These are phyloP conservation scores for Podarcis raffonei DNA, from an alignment of 2,113 vertebrate species.

Conservation along the genomic window DNA sequence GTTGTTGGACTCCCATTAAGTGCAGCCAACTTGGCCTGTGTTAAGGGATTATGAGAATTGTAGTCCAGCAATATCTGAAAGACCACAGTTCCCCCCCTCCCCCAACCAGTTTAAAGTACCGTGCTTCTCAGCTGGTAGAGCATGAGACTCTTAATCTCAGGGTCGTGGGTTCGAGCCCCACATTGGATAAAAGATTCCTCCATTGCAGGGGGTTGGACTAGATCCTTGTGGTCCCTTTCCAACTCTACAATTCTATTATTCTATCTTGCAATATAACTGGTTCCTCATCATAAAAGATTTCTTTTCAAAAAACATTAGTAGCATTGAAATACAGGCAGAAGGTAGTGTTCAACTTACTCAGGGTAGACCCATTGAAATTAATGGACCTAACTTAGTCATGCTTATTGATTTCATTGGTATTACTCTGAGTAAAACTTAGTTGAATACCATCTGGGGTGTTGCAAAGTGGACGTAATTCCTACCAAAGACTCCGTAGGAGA, in stretches of 20 bases:
- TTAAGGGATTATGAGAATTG: neutral
- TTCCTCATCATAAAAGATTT: neutral
- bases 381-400: too few species aligned
- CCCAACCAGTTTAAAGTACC: neutral
- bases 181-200: too few species aligned
- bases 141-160: too few species aligned
- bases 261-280: neutral
- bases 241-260: too few species aligned
- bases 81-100: neutral
- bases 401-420: too few species aligned
- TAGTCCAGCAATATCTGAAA: neutral
- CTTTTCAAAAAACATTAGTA: neutral
- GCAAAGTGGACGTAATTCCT: neutral
- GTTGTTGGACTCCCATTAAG: neutral
- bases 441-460: too few species aligned
- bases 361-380: too few species aligned
- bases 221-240: too few species aligned
- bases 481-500: neutral
- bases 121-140: too few species aligned
- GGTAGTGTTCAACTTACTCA: neutral
- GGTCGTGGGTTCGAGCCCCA: too few species aligned
- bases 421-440: too few species aligned
- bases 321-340: neutral
- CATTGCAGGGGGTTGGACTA: too few species aligned
- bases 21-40: neutral